Percentiles rank a stretch among this genome's conserved stretches.
Conservation (phyloP, 1,140 invertebrate genomes). For the Aphaenogaster rudis region DNA sequence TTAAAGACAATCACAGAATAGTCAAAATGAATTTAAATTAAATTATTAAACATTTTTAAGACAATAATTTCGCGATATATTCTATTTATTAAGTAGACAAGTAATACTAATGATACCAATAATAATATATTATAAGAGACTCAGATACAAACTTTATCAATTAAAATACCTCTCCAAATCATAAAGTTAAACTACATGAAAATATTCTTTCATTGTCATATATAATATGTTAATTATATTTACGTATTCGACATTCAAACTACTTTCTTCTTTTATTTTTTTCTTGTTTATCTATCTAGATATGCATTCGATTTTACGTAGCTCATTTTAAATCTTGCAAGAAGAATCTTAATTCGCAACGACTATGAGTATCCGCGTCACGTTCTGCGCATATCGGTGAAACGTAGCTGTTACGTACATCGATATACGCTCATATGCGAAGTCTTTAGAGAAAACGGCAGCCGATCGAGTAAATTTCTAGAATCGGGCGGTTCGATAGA, state of each 20-base stretch:
- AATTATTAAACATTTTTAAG: not conserved
- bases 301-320: not conserved
- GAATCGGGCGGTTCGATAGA: slow-evolving; percentile 33
- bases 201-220: not conserved
- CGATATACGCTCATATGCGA: not conserved
- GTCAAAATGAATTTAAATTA: not conserved
- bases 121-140: not conserved
- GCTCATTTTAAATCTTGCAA: slow-evolving; percentile 16
- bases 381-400: slow-evolving; percentile 30
- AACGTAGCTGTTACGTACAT: slow-evolving; percentile 2
- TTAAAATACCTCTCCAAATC: not conserved
- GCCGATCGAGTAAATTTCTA: slow-evolving; percentile 52
- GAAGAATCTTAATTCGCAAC: slow-evolving; percentile 19
- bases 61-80: not conserved
- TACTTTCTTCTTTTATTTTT: not conserved
- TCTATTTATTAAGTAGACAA: not conserved
- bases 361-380: slow-evolving; percentile 26
- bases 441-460: slow-evolving; percentile 58
- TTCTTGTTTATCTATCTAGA: not conserved
- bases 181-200: not conserved
- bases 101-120: not conserved
- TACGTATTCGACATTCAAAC: not conserved
- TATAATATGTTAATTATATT: not conserved
- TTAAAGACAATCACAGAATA: not conserved
- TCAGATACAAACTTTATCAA: not conserved